Percentiles rank a stretch among this genome's conserved stretches.
Conservation (phyloP, 2,888 invertebrate genomes). For the Brachyptera putata region DNA sequence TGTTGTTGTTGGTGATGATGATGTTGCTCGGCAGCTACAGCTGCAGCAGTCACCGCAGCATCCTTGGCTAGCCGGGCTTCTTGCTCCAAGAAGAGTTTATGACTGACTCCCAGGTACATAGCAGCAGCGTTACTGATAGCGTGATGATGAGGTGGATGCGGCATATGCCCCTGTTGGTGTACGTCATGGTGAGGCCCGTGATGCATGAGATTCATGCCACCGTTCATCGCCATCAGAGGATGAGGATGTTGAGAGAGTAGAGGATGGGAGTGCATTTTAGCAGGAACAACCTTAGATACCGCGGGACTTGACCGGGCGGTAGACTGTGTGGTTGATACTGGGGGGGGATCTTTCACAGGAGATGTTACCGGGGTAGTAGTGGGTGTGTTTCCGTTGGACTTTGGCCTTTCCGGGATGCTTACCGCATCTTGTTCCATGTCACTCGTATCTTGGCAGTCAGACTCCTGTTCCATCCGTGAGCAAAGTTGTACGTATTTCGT, state of each 20-base stretch:
- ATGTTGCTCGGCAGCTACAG: slow-evolving; percentile 34
- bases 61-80: slow-evolving; percentile 66
- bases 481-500: slow-evolving; percentile 85
- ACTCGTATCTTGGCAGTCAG: slow-evolving; percentile 67
- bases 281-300: slow-evolving; percentile 60
- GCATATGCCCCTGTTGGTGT: slow-evolving; percentile 33
- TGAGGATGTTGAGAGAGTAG: slow-evolving; percentile 43
- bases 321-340: slow-evolving; percentile 25
- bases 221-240: slow-evolving; percentile 45
- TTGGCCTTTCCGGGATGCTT: slow-evolving; percentile 48
- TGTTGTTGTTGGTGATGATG: slow-evolving; percentile 48
- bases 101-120: slow-evolving; percentile 74
- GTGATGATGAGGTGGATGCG: slow-evolving; percentile 36
- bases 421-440: slow-evolving; percentile 55
- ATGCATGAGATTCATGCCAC: slow-evolving; percentile 53
- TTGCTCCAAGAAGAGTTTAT: slow-evolving; percentile 74
- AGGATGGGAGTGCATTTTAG: slow-evolving; percentile 52
- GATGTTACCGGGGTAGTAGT: slow-evolving; percentile 38
- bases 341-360: slow-evolving; percentile 36
- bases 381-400: slow-evolving; percentile 51
- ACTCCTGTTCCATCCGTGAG: slow-evolving; percentile 76
- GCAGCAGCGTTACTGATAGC: slow-evolving; percentile 49
- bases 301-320: slow-evolving; percentile 41
- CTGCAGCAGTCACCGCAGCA: slow-evolving; percentile 41
- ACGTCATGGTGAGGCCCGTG: slow-evolving; percentile 34